Conservation (phyloP, 2,888 invertebrate genomes). For the Clostera curtula region DNA sequence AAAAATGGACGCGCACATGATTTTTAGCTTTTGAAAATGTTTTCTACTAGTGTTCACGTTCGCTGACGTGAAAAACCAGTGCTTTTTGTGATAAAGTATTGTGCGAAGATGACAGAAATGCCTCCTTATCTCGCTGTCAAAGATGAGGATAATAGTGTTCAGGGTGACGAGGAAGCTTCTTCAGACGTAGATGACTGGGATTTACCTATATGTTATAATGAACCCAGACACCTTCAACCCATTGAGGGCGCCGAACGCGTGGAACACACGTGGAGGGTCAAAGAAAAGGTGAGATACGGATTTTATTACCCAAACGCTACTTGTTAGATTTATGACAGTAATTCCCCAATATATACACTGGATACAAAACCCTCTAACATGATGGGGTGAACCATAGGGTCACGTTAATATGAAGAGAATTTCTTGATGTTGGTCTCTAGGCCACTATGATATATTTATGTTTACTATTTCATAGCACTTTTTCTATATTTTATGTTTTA, state of each 20-base stretch:
- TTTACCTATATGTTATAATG: conserved; percentile 82
- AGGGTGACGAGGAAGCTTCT: conserved; percentile 55
- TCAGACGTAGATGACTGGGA: conserved; percentile 77
- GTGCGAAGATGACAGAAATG: conserved; percentile 70
- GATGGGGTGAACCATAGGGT: too few relatives aligned
- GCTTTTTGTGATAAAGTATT: conserved; percentile 39
- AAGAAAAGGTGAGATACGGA: conserved; percentile 88
- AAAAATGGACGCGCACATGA: conserved; percentile 71
- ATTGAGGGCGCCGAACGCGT: conserved; percentile 76
- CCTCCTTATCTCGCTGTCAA: conserved; percentile 66
- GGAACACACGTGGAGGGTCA: conserved; percentile 94
- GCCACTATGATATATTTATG: too few relatives aligned
- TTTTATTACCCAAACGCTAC: too few relatives aligned
- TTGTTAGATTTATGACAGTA: too few relatives aligned
- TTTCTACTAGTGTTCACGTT: conserved; percentile 35
- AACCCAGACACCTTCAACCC: conserved; percentile 75
- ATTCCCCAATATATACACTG: too few relatives aligned
- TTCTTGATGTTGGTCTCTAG: too few relatives aligned
- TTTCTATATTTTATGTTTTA: conserved; percentile 1
- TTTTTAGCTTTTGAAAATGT: conserved; percentile 59
- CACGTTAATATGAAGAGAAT: too few relatives aligned
- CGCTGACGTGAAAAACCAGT: conserved; percentile 37
- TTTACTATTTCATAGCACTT: too few relatives aligned
- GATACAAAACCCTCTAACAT: too few relatives aligned
- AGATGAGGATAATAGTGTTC: conserved; percentile 60